phyloP scores from a whole-genome alignment of 2,888 invertebrate species.

The Rotaria sp. region DNA sequence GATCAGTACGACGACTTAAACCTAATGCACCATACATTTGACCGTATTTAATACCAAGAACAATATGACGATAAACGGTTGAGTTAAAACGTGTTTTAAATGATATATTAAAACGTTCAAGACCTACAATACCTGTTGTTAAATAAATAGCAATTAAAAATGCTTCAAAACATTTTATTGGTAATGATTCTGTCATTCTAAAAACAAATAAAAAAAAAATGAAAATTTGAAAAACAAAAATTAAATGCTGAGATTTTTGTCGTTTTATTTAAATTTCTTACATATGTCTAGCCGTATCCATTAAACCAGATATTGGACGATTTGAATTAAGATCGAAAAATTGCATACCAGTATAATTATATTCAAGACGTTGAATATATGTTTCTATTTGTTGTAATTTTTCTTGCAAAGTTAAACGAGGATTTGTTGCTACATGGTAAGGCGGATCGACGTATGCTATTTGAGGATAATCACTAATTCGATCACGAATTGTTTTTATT shows the following conservation, averaged over 20 bases:
- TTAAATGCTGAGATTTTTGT: not conserved
- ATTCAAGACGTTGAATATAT: conserved; percentile 37
- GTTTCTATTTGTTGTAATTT: conserved; percentile 39
- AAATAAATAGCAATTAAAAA: conserved; percentile 55
- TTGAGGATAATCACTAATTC: not conserved
- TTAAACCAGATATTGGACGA: conserved; percentile 53
- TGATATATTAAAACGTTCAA: conserved; percentile 54
- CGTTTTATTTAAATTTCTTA: not conserved
- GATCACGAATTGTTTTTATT: conserved; percentile 27
- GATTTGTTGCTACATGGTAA: conserved; percentile 25
- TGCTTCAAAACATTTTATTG: conserved; percentile 57
- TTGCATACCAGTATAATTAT: conserved; percentile 47
- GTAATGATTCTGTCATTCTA: conserved; percentile 54
- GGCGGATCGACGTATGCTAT: not conserved
- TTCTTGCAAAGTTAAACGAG: not conserved
- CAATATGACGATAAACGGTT: conserved; percentile 53
- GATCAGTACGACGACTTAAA: conserved; percentile 53
- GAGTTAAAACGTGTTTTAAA: conserved; percentile 53
- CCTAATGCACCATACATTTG: conserved; percentile 55
- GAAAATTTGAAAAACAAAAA: conserved; percentile 43
- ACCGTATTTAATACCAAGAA: conserved; percentile 52
- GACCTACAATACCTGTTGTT: conserved; percentile 51
- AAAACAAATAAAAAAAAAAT: conserved; percentile 53
- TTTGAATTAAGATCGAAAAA: conserved; percentile 55
- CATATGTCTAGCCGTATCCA: conserved; percentile 36